These are phyloP conservation scores for Syrphus vitripennis DNA, from an alignment of 2,888 invertebrate species.

Conservation along the genomic window DNA sequence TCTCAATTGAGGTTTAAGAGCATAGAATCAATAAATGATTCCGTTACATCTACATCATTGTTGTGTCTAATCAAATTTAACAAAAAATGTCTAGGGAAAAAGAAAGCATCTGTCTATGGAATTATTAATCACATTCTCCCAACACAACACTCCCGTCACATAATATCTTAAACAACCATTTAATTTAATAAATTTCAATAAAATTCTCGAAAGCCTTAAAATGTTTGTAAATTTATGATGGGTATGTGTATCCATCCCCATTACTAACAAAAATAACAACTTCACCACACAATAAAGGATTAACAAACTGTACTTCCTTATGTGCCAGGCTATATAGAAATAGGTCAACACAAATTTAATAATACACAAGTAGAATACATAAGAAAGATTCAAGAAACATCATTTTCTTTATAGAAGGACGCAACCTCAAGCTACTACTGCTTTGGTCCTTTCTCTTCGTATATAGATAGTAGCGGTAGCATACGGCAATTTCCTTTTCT, in stretches of 20 bases:
- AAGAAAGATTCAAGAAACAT: conserved; percentile 1
- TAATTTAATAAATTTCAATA: not conserved
- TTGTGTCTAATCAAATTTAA: not conserved
- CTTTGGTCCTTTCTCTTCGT: conserved; percentile 12
- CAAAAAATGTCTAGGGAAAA: not conserved
- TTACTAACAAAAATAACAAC: not conserved
- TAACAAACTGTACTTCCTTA: conserved; percentile 27
- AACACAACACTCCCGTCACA: no score
- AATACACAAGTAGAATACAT: conserved; percentile 22
- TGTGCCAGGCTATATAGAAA: not conserved
- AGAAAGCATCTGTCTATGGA: not conserved
- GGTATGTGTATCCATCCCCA: not conserved
- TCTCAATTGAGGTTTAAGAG: no score
- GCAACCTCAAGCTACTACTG: conserved; percentile 24
- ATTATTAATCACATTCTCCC: not conserved
- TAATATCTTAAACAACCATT: not conserved
- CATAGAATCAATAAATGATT: no score
- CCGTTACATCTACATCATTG: no score
- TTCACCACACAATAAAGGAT: conserved; percentile 21
- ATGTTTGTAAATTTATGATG: not conserved
- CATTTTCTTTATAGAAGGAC: not conserved
- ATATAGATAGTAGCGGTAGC: no score
- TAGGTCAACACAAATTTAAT: conserved; percentile 52
- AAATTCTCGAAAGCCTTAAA: not conserved
- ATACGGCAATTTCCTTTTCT: not conserved